Conservation (phyloP, 2,888 invertebrate genomes). For the Gymnocheta viridis region DNA sequence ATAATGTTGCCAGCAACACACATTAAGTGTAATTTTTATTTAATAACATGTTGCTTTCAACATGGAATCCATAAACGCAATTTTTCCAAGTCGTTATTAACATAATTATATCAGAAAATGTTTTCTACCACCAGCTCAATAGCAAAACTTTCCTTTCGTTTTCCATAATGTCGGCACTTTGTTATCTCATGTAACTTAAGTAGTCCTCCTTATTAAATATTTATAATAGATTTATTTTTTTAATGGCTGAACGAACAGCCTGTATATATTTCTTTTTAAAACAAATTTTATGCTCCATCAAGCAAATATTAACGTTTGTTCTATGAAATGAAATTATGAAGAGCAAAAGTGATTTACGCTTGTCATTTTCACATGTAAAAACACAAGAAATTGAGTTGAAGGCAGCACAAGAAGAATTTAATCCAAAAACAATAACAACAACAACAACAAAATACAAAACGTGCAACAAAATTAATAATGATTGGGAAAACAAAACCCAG, state of each 20-base stretch:
- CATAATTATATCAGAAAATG: neutral
- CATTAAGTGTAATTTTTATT: neutral
- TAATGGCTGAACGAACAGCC: slow-evolving; percentile 1
- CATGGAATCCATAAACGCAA: neutral
- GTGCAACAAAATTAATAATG: slow-evolving; percentile 26
- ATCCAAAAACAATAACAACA: neutral
- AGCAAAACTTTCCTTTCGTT: slow-evolving; percentile 25
- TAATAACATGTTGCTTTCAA: neutral
- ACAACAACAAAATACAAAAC: slow-evolving; percentile 1
- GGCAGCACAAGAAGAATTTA: neutral
- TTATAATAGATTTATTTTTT: neutral
- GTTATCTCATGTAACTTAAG: slow-evolving; percentile 16
- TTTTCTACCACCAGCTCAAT: neutral
- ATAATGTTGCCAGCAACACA: too few species aligned
- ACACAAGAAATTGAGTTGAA: slow-evolving; percentile 53
- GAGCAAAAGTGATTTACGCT: slow-evolving; percentile 67
- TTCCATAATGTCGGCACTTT: slow-evolving; percentile 36
- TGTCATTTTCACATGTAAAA: slow-evolving; percentile 65
- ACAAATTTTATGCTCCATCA: slow-evolving; percentile 56
- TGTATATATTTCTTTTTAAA: slow-evolving; percentile 4
- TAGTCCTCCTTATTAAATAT: neutral
- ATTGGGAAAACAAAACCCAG: neutral
- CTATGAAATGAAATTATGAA: slow-evolving; percentile 45
- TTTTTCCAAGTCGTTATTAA: neutral
- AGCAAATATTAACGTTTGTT: slow-evolving; percentile 23